These are phyloP conservation scores for Scolanthus callimorphus DNA, from an alignment of 92 coral and sea anemone genomes.

Conservation along the genomic window DNA sequence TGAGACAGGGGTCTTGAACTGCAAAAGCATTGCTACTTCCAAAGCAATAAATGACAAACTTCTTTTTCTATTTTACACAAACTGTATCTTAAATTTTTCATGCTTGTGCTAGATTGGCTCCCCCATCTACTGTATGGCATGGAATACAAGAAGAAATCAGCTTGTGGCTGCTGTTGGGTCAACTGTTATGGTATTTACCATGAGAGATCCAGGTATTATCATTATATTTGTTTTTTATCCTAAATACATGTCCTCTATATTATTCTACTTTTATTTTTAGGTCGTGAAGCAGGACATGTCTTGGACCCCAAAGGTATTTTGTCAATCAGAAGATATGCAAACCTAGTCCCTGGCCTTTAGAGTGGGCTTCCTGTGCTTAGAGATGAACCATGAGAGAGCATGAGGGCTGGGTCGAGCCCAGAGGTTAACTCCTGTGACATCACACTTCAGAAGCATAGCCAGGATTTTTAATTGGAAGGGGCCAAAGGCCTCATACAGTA, in stretches of 20 bases:
- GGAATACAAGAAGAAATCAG: slow-evolving; percentile 93
- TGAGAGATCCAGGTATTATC: slow-evolving; percentile 88
- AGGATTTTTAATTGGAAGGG: no score
- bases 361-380: no score
- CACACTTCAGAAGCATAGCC: no score
- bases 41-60: background rate
- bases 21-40: background rate
- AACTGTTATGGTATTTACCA: slow-evolving; percentile 81
- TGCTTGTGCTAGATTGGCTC: slow-evolving; percentile 65
- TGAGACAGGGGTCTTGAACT: no score
- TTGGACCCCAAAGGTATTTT: slow-evolving; percentile 89
- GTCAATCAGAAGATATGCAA: no score
- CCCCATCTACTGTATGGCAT: slow-evolving; percentile 92
- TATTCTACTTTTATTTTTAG: slow-evolving; percentile 35
- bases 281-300: slow-evolving; percentile 78
- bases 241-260: background rate
- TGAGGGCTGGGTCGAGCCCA: no score
- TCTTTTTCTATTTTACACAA: background rate
- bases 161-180: slow-evolving; percentile 85
- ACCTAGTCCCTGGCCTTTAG: no score
- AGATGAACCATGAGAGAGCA: no score
- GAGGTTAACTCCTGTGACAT: no score
- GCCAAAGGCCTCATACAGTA: no score
- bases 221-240: background rate
- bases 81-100: background rate